Base-by-base conservation (phyloP, 2,797 vertebrate genomes). In the Micropoecilia bifurca region DNA sequence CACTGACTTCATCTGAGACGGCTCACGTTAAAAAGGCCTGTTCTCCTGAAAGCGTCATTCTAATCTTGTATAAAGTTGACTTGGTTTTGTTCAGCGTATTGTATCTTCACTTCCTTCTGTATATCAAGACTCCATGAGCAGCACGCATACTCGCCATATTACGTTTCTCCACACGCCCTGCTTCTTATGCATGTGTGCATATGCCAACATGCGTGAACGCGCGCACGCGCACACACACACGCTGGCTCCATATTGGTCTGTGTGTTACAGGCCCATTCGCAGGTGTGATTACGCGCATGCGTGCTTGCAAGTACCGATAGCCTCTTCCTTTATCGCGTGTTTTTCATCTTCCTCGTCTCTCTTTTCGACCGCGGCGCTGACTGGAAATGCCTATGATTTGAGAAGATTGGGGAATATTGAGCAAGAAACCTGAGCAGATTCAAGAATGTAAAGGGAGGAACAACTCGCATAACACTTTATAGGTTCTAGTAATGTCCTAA, bases 301-400 rank as follows among this genome's bases (percentile, higher is more conserved):
- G 66, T 91, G 91, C 68, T 80, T 59, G 81, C 73, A 73, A 79
- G 73, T 46, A 78, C 76, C 14, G 73, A 83, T 81, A 55, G 80
- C 73, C 8, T 68, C 63, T 68, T 68, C 39, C 36, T 68, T 39
- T 68, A 25, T 68, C 20, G 13, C 41, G 63, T 22, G 63, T 25
- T 71, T 71, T 71, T 46, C 25, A 71, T 71, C 41, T 71, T 28
- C 41, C 13, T 46, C 1, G 41, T 30, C 41, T 71, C 41, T 45
- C 41, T 45, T 71, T 28, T 46, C 43, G 25, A 69, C 9, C 41
- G 9, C 4, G 4, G 12, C 41, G 2, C 68, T 22, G 41, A 43
- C 10, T 71, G 87, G 89, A 94, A 95, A 91, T 92, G 77, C 82
- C 86, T 84, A 74, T 86, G 87, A 92, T 90, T 33, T 87, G 86